phyloP scores from a whole-genome alignment of 2,113 vertebrate genomes.

The Gracilinanus agilis region DNA sequence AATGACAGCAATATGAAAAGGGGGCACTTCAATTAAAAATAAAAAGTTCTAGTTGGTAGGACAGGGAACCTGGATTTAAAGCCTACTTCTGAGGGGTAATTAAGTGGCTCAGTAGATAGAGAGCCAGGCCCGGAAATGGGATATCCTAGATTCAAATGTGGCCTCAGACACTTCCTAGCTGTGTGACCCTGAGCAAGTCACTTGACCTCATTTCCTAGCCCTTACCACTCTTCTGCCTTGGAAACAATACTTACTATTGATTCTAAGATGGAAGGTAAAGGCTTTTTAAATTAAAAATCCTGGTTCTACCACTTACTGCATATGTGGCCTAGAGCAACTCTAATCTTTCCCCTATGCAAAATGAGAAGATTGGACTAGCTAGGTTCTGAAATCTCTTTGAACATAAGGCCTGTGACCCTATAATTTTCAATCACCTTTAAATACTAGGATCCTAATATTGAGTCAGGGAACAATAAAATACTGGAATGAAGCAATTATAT shows the following conservation, averaged over 20 bases:
- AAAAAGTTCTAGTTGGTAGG: neutral
- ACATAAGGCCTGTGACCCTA: neutral
- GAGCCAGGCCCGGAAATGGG: no score
- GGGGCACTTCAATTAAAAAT: neutral
- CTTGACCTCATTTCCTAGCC: no score
- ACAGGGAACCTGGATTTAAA: neutral
- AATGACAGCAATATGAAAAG: neutral
- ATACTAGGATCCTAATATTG: neutral
- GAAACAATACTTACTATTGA: no score
- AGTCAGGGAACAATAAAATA: neutral
- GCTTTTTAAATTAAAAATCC: neutral
- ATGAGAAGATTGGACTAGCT: neutral
- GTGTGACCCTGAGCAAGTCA: no score
- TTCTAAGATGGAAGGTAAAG: no score
- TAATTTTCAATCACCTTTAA: neutral
- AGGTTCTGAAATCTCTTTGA: neutral
- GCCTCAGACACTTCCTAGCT: no score
- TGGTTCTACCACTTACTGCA: neutral
- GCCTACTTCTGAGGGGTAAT: neutral
- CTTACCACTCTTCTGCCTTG: no score
- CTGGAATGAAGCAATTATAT: neutral
- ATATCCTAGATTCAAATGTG: no score
- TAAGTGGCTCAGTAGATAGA: no score
- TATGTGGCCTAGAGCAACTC: neutral
- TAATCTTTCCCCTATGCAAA: neutral